These are phyloP conservation scores for Ceratosolen fusciceps DNA, from an alignment of 1,140 invertebrate genomes.

Conservation along the genomic window DNA sequence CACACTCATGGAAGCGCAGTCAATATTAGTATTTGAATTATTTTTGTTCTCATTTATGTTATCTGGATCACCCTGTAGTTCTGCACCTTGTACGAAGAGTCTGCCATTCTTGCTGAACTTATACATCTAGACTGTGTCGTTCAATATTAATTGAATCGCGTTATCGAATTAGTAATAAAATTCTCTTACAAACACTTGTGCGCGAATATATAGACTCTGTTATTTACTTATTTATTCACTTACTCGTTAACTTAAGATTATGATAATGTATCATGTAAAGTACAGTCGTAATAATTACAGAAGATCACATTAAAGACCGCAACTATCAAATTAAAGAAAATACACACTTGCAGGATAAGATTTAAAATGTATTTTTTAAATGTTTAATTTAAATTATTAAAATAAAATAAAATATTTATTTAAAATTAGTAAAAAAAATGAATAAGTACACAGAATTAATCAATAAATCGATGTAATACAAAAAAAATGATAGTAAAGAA, in stretches of 20 bases:
- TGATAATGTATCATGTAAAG: not conserved
- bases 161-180: not conserved
- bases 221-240: too few relatives aligned
- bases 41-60: constrained; percentile 64
- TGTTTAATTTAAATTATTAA: not conserved
- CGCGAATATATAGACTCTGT: too few relatives aligned
- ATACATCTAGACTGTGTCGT: constrained; percentile 74
- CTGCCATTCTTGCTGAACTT: constrained; percentile 81
- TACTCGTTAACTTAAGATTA: too few relatives aligned
- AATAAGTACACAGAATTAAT: not conserved
- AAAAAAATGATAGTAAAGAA: not conserved
- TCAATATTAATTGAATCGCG: not conserved
- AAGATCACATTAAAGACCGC: too few relatives aligned
- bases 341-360: too few relatives aligned
- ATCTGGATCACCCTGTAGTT: constrained; percentile 76
- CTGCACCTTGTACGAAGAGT: constrained; percentile 85
- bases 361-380: not conserved
- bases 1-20: constrained; percentile 71
- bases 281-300: not conserved
- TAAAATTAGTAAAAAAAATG: too few relatives aligned
- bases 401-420: not conserved
- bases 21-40: constrained; percentile 25
- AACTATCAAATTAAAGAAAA: too few relatives aligned
- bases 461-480: not conserved
- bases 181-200: not conserved